phyloP scores from a whole-genome alignment of 2,113 vertebrate genomes.

The Balaeniceps rex region DNA sequence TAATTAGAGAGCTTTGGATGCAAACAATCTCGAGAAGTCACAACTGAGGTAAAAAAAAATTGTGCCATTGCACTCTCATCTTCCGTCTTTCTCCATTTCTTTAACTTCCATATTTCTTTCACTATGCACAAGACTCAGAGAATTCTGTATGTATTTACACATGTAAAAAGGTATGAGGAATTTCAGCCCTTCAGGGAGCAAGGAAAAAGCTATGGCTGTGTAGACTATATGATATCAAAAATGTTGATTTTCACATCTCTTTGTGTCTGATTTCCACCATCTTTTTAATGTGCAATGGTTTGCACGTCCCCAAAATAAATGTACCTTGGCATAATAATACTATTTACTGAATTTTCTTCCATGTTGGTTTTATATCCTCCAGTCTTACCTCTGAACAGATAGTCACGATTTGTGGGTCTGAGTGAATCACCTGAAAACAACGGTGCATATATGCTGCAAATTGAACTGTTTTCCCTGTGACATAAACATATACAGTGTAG shows the following conservation, averaged over 20 bases:
- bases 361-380: slow-evolving; percentile 11
- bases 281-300: slow-evolving; percentile 2
- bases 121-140: not conserved
- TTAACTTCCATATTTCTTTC: not conserved
- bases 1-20: not conserved
- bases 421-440: slow-evolving; percentile 55
- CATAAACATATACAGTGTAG: slow-evolving; percentile 16
- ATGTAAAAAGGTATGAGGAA: not conserved
- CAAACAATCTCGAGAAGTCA: not conserved
- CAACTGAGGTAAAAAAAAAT: not conserved
- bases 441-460: slow-evolving; percentile 1
- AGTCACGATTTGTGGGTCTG: slow-evolving; percentile 9
- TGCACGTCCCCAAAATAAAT: slow-evolving; percentile 12
- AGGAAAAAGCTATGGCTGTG: not conserved
- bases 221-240: not conserved
- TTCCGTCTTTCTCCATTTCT: not conserved
- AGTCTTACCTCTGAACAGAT: slow-evolving; percentile 13
- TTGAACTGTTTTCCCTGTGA: not conserved
- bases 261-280: not conserved
- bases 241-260: not conserved
- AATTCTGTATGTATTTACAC: not conserved
- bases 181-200: not conserved
- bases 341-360: slow-evolving; percentile 12
- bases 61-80: not conserved
- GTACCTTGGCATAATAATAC: slow-evolving; percentile 31